A percentile compares a stretch with the other conserved stretches of the same genome.
phyloP scores from a whole-genome alignment of 2,888 invertebrate species.

The Griposia aprilina region DNA sequence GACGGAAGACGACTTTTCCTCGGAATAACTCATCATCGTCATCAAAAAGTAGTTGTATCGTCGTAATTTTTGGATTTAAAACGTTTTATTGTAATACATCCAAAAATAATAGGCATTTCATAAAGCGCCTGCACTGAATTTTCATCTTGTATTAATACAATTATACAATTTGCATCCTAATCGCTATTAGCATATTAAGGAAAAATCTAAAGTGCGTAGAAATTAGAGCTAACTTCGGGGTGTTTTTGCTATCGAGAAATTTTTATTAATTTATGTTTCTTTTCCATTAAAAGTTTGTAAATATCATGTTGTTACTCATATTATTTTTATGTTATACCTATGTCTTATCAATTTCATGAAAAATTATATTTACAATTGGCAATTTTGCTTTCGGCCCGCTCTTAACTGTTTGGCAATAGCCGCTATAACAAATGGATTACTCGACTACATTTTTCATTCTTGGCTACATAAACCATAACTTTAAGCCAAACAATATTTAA shows the following conservation, averaged over 20 bases:
- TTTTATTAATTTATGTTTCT: not conserved
- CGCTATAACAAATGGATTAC: conserved; percentile 22
- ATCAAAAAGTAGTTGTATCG: too few species aligned
- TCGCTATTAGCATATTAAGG: not conserved
- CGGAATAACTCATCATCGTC: not conserved
- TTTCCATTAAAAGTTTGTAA: not conserved
- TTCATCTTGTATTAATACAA: not conserved
- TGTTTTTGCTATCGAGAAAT: not conserved
- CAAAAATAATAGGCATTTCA: not conserved
- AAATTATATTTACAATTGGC: not conserved
- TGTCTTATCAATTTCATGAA: not conserved
- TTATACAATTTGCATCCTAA: not conserved
- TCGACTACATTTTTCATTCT: conserved; percentile 42
- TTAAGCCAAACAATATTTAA: conserved; percentile 61
- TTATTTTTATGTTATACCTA: not conserved
- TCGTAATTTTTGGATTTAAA: too few species aligned
- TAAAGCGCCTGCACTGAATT: not conserved
- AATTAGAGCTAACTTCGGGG: not conserved
- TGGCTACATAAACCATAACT: conserved; percentile 48
- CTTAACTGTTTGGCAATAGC: not conserved
- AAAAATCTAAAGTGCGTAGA: not conserved
- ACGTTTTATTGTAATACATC: not conserved
- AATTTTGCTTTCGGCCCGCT: not conserved
- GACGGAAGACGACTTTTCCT: too few species aligned
- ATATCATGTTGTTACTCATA: not conserved